Base-by-base conservation (phyloP, 2,797 vertebrate species). In the Crypturellus tataupa region DNA sequence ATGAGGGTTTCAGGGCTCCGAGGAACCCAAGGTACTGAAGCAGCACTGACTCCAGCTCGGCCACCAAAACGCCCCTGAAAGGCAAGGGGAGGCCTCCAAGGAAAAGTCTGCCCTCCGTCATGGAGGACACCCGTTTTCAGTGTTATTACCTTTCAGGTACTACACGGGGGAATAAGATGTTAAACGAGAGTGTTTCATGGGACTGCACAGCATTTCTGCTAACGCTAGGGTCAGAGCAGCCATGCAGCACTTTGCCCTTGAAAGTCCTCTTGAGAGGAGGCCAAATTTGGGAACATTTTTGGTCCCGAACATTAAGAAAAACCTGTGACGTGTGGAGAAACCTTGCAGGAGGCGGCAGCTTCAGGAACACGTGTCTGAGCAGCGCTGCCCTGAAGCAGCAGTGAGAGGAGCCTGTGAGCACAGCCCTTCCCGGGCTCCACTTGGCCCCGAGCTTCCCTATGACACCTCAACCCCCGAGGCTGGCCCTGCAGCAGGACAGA, bases 401-500 rank as follows among this genome's bases (percentile, higher is more conserved):
- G 3, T 6, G 17, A 90, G 39, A 84, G 55, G 83, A 39, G 29
- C 59, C 56, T 19, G 21, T 79, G 59, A 65, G 67, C 89, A 95
- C 82, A 89, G n/a, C 35, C 46, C 63, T 87, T 72, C 7, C 18
- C 25, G 46, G 75, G 92, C 46, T 80, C 46, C 1, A 2, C 39
- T 93, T 63, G 63, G 81, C 71, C 79, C 59, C n/a, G 65, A 78
- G 42, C 63, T 37, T 81, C 55, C 59, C n/a, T 12, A 58, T 46
- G 55, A 79, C 47, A 78, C 55, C 42, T 76, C 63, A 76, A 76
- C 51, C 37, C 69, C 2, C 0, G 70, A 59, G 59, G 59, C 44
- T 76, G 90, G 90, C 63, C 19, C 55, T 91, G 90, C 95, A 96
- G 72, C 18, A 55, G 0, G 2, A 79, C 95, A 96, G 95, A 93